Evolutionary conservation across 1,140 invertebrate genomes (phyloP).

Genomic region (Fopius arisanus): DNA sequence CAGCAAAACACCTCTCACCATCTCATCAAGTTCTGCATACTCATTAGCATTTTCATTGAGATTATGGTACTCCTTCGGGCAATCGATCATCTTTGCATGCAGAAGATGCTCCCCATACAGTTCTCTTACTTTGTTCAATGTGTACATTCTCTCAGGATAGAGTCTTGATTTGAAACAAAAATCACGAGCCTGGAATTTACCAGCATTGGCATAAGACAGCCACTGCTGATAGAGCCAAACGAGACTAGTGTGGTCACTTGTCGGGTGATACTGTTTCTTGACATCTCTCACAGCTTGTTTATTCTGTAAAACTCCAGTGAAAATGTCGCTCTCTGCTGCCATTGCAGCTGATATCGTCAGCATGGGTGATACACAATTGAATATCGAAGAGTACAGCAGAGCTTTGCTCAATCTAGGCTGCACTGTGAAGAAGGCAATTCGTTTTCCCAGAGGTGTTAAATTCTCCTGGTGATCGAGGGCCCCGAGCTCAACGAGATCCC

Average conservation of each 20-base stretch:
- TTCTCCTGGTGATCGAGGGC: constrained; percentile 67
- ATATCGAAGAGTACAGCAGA: constrained; percentile 64
- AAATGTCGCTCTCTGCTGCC: constrained; percentile 49
- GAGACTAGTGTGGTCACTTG: constrained; percentile 67
- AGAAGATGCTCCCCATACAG: constrained; percentile 45
- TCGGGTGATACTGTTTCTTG: constrained; percentile 62
- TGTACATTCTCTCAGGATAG: constrained; percentile 57
- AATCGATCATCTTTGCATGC: background rate
- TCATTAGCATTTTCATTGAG: constrained; percentile 44
- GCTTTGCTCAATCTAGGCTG: constrained; percentile 68
- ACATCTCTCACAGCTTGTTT: constrained; percentile 55
- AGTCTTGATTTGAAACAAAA: constrained; percentile 57
- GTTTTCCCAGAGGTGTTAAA: constrained; percentile 68
- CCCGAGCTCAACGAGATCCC: constrained; percentile 65
- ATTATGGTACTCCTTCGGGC: constrained; percentile 40
- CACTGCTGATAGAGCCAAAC: constrained; percentile 64
- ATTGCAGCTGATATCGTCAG: constrained; percentile 50
- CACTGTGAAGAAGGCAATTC: constrained; percentile 63
- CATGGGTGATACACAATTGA: constrained; percentile 63
- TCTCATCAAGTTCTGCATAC: constrained; percentile 63
- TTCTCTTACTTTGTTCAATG: constrained; percentile 56
- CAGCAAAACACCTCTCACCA: constrained; percentile 63
- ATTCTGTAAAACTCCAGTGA: constrained; percentile 41
- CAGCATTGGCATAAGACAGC: constrained; percentile 41
- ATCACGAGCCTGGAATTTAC: constrained; percentile 35